A percentile compares a stretch with the other conserved stretches of the same genome.
phyloP scores from a whole-genome alignment of 1,140 invertebrate genomes.

The Bombyx mandarina region DNA sequence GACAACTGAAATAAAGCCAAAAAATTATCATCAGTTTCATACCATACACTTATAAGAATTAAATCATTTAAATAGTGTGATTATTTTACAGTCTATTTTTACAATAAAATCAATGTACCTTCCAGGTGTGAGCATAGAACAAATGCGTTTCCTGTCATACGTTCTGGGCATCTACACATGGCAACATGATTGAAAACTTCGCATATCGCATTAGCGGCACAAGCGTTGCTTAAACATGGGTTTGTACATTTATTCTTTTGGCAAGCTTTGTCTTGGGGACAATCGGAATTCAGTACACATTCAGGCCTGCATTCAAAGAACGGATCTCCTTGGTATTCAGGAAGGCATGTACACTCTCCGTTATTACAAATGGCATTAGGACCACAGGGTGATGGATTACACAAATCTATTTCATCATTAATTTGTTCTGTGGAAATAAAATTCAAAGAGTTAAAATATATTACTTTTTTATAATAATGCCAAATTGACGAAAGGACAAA shows the following conservation, averaged over 20 bases:
- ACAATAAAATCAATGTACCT: slow-evolving; percentile 55
- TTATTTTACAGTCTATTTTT: slow-evolving; percentile 1
- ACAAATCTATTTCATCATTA: slow-evolving; percentile 72
- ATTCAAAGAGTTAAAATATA: neutral
- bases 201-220: slow-evolving; percentile 80
- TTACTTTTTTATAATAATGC: neutral
- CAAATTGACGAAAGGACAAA: slow-evolving; percentile 16
- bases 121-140: slow-evolving; percentile 72
- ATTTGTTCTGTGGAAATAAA: slow-evolving; percentile 38
- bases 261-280: slow-evolving; percentile 73
- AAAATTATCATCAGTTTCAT: slow-evolving; percentile 5
- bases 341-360: slow-evolving; percentile 77
- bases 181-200: slow-evolving; percentile 77
- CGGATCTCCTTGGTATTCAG: slow-evolving; percentile 74
- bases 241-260: slow-evolving; percentile 74
- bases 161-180: slow-evolving; percentile 76
- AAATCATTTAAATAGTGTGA: neutral
- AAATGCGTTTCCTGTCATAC: slow-evolving; percentile 83
- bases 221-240: slow-evolving; percentile 74
- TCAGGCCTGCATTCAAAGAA: slow-evolving; percentile 75
- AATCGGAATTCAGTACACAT: slow-evolving; percentile 76
- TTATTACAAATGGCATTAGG: slow-evolving; percentile 78
- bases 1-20: slow-evolving; percentile 43
- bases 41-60: neutral
- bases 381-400: slow-evolving; percentile 81